These are phyloP conservation scores for Bombus confusus DNA, from an alignment of 1,140 invertebrate species.

Conservation along the genomic window DNA sequence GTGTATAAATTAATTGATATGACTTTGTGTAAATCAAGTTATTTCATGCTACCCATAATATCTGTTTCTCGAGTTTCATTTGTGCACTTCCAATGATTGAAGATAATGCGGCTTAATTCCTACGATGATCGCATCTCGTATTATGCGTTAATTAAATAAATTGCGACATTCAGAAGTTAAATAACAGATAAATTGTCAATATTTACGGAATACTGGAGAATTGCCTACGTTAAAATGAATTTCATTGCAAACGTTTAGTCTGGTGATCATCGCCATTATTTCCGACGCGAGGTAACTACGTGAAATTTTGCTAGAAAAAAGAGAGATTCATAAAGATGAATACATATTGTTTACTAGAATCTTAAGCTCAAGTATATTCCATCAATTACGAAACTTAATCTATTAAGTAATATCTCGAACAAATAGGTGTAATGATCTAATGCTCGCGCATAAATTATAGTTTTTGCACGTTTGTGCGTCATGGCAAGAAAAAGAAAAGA, in stretches of 20 bases:
- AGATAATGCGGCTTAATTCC: constrained; percentile 53
- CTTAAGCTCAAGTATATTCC: background rate
- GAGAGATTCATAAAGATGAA: background rate
- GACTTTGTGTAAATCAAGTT: background rate
- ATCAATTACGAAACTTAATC: constrained; percentile 13
- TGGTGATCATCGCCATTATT: background rate
- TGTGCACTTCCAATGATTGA: constrained; percentile 23
- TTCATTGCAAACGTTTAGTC: background rate
- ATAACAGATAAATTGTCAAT: background rate
- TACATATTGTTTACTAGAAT: background rate
- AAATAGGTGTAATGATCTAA: constrained; percentile 25
- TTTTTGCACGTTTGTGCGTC: constrained; percentile 29
- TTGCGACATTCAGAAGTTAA: background rate
- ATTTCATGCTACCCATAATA: background rate
- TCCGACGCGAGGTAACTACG: too few relatives aligned
- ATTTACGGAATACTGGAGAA: background rate
- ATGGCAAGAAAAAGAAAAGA: background rate
- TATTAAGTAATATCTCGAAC: constrained; percentile 12
- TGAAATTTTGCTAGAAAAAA: background rate
- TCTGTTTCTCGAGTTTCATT: constrained; percentile 55
- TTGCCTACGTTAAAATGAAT: too few relatives aligned
- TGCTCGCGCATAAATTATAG: constrained; percentile 12
- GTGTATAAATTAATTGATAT: background rate
- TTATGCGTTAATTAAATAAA: background rate
- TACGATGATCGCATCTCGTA: constrained; percentile 28